phyloP scores from a whole-genome alignment of 1,140 invertebrate species.

The Plectus sambesii region DNA sequence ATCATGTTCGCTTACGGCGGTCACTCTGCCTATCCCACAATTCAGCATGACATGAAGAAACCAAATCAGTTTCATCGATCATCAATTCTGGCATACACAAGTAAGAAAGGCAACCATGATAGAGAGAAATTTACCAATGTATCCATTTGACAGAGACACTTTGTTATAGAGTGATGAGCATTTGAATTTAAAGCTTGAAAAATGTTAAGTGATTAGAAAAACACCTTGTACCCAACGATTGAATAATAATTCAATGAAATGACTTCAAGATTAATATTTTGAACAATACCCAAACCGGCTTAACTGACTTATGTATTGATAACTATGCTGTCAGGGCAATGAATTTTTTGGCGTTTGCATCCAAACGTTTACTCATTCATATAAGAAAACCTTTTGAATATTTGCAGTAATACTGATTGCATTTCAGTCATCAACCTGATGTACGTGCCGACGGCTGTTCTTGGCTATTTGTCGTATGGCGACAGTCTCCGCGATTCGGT shows the following conservation, averaged over 20 bases:
- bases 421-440: conserved; percentile 26
- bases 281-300: too few species aligned
- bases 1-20: conserved; percentile 50
- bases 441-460: conserved; percentile 28
- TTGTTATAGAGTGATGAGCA: too few species aligned
- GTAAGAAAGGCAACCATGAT: conserved; percentile 34
- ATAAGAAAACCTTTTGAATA: conserved; percentile 1
- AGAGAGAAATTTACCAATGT: too few species aligned
- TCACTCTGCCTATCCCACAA: conserved; percentile 49
- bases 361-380: conserved; percentile 18
- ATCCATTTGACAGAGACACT: too few species aligned
- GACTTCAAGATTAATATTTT: too few species aligned
- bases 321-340: too few species aligned
- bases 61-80: conserved; percentile 45
- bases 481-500: conserved; percentile 32
- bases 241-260: too few species aligned
- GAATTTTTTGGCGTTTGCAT: conserved; percentile 28
- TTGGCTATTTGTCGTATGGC: conserved; percentile 32
- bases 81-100: conserved; percentile 37
- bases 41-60: conserved; percentile 50
- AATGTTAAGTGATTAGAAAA: too few species aligned
- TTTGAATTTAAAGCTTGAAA: too few species aligned
- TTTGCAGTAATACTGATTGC: too few species aligned
- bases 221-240: too few species aligned
- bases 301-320: too few species aligned